Percentiles rank a stretch among this genome's conserved stretches.
phyloP scores from a whole-genome alignment of 2,888 invertebrate genomes.

The Cantharis lateralis region DNA sequence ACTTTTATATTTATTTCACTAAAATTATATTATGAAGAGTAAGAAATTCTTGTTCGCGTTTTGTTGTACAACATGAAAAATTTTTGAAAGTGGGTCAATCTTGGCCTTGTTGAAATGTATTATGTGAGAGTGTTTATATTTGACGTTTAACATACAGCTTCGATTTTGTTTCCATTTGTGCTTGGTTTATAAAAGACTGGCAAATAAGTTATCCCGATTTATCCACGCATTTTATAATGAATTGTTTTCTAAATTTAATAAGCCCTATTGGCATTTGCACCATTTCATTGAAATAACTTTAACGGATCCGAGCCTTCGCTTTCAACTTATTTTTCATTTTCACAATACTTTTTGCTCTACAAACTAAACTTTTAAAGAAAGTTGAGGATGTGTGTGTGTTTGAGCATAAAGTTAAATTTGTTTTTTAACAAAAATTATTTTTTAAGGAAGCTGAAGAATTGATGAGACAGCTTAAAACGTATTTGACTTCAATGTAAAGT shows the following conservation, averaged over 20 bases:
- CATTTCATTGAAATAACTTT: background rate
- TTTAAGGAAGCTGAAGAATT: background rate
- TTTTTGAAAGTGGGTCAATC: background rate
- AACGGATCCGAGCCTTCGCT: background rate
- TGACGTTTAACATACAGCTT: conserved; percentile 1
- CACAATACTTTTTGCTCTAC: background rate
- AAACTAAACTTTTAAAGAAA: background rate
- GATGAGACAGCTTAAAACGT: background rate
- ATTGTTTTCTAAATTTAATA: background rate
- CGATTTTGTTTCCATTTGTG: conserved; percentile 1
- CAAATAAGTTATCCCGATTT: conserved; percentile 1
- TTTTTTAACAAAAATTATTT: background rate
- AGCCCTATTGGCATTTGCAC: background rate
- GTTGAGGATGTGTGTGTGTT: background rate
- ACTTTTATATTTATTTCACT: background rate
- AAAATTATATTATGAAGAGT: background rate
- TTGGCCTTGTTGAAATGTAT: background rate
- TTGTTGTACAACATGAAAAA: background rate
- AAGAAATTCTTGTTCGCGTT: background rate
- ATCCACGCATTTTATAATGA: background rate
- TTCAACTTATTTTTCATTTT: background rate
- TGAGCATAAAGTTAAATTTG: background rate
- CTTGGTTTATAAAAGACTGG: background rate
- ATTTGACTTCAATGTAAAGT: too few relatives aligned
- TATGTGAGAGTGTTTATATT: conserved; percentile 1